Evolutionary conservation across 2,113 vertebrate species (phyloP).

Genomic region (Corythaixoides concolor): DNA sequence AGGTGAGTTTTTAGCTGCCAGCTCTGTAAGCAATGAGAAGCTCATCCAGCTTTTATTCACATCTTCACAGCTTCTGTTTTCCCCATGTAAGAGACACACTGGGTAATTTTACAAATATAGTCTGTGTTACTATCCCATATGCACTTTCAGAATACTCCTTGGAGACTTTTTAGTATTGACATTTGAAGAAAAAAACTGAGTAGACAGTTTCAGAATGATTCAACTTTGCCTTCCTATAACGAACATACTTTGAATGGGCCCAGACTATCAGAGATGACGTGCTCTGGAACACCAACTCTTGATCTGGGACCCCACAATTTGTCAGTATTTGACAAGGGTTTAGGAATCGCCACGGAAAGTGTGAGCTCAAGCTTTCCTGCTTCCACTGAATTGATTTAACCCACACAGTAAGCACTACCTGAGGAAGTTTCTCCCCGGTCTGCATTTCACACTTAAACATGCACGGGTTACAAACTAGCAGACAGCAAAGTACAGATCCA

Average conservation of each 20-base stretch:
- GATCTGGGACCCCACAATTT: neutral
- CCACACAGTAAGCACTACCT: fast-evolving
- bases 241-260: neutral
- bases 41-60: neutral
- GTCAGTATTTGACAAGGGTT: neutral
- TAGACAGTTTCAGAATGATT: neutral
- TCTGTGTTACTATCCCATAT: neutral
- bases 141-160: neutral
- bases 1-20: neutral
- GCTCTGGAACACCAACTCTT: neutral
- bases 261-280: neutral
- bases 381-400: neutral
- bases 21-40: neutral
- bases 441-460: neutral
- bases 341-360: neutral
- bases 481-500: neutral
- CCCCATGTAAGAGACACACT: neutral
- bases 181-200: neutral
- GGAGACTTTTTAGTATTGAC: neutral
- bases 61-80: neutral
- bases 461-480: neutral
- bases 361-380: neutral
- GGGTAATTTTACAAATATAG: neutral
- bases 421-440: neutral
- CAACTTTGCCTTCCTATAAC: neutral